phyloP scores from a whole-genome alignment of 2,797 vertebrate species.

The Pseudochromis fuscus region DNA sequence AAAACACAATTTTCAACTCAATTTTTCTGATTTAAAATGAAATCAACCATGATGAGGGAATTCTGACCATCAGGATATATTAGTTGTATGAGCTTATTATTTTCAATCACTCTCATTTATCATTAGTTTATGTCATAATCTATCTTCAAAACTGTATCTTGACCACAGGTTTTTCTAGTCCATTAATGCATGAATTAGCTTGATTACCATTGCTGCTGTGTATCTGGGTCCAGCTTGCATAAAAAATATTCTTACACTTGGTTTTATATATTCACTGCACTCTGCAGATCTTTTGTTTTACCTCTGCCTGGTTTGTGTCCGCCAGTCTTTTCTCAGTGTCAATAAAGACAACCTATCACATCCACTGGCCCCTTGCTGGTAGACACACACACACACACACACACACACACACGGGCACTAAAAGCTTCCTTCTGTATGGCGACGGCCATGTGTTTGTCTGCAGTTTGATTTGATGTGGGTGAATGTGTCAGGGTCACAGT shows the following conservation, averaged over 20 bases:
- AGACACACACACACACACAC: constrained; percentile 1
- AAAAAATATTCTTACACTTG: too few species aligned
- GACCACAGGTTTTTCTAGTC: too few species aligned
- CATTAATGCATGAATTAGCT: not conserved
- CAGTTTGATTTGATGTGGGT: constrained; percentile 70
- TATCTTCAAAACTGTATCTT: too few species aligned
- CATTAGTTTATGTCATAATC: too few species aligned
- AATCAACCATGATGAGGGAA: too few species aligned
- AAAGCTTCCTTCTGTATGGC: constrained; percentile 41
- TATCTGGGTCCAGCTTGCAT: too few species aligned
- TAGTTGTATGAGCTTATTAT: too few species aligned
- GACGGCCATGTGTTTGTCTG: constrained; percentile 60
- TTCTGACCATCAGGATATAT: too few species aligned
- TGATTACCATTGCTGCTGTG: too few species aligned
- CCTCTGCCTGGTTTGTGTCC: constrained; percentile 13
- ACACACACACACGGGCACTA: constrained; percentile 1
- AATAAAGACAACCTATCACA: constrained; percentile 40
- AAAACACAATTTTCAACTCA: too few species aligned
- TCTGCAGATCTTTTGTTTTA: constrained; percentile 34
- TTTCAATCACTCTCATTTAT: too few species aligned
- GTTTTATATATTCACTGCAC: not conserved
- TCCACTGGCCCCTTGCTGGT: constrained; percentile 7
- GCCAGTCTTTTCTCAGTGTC: constrained; percentile 28
- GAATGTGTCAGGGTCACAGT: constrained; percentile 77
- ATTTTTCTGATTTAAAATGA: too few species aligned